phyloP scores from a whole-genome alignment of 2,797 vertebrate genomes.

The Hoplostethus mediterraneus region DNA sequence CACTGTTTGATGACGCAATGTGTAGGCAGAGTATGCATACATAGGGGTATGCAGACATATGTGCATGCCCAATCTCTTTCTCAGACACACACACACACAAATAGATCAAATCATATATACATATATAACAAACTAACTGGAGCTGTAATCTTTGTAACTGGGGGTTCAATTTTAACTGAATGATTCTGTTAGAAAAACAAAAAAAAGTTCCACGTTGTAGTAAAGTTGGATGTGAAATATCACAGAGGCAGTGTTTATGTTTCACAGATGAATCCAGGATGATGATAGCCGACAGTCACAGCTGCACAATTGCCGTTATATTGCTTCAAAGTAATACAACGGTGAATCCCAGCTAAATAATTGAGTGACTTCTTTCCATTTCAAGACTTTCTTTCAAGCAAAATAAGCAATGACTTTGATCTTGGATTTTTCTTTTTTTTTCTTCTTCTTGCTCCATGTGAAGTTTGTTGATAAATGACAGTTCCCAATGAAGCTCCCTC shows the following conservation, averaged over 20 bases:
- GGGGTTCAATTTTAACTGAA: not conserved
- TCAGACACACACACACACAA: not conserved
- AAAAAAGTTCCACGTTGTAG: not conserved
- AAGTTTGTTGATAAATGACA: conserved; percentile 24
- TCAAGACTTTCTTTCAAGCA: conserved; percentile 27
- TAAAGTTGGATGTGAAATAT: not conserved
- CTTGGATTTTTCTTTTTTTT: conserved; percentile 2
- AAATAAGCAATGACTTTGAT: conserved; percentile 43
- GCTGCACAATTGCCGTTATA: conserved; percentile 33
- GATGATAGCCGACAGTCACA: conserved; percentile 14
- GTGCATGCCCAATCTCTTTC: conserved; percentile 11
- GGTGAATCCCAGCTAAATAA: conserved; percentile 49
- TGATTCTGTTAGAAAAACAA: not conserved
- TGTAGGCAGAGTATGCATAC: conserved; percentile 34
- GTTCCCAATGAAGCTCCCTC: not conserved
- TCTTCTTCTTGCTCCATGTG: conserved; percentile 5
- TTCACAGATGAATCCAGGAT: conserved; percentile 6
- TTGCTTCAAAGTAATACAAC: conserved; percentile 44
- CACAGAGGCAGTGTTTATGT: not conserved
- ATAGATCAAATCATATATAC: not conserved
- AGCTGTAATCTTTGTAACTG: not conserved
- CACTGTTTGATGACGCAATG: conserved; percentile 46
- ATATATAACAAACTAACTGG: not conserved
- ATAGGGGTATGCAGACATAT: conserved; percentile 9
- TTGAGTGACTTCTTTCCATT: conserved; percentile 31